Base-by-base conservation (phyloP, 1,140 invertebrate genomes). In the Panagrolaimus sp. region DNA sequence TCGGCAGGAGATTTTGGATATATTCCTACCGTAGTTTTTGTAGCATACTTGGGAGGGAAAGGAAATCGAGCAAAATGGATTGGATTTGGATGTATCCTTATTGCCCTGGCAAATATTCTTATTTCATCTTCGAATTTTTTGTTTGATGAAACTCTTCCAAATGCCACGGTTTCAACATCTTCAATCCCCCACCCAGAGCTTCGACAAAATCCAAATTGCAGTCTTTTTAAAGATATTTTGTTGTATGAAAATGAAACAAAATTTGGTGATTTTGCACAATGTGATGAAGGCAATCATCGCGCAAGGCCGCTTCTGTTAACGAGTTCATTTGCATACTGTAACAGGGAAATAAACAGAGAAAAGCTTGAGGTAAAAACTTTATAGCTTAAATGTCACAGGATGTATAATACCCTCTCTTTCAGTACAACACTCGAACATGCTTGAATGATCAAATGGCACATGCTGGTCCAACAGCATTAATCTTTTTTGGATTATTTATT, bases 21-120 rank as follows among this genome's bases (percentile, higher is more conserved):
- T 45, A 82, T 82, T 62, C 80, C 80, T 11, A 80, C 79, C 43
- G 81, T 82, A 20, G 68, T 83, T 8, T 83, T 82, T 65, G 70
- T 82, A n/a, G 65, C 81, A 13, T 82, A 82, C 57, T 74, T 80
- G 47, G 80, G 80, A 38, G 71, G 67, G 20, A 57, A 66, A 67
- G 73, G 74, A 43, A 81, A 79, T 68, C 61, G 81, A 68, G 80
- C 81, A 8, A 68, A 67, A 23, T 82, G 80, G 80, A 82, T 82
- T 57, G 81, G 80, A n/a, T 70, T 57, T 7, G 81, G 81, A 2
- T 70, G 73, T 46, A 63, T 83, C n/a, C 57, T 82, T n/a, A 83
- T 82, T 47, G 75, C 80, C 14, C 43, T 70, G 20, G 76, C 77
- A 13, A 74, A 83, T 65, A 27, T 82, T 16, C 53, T 80, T 25